Evolutionary conservation across 2,113 vertebrate genomes (phyloP).

Genomic region (Anguilla japonica): DNA sequence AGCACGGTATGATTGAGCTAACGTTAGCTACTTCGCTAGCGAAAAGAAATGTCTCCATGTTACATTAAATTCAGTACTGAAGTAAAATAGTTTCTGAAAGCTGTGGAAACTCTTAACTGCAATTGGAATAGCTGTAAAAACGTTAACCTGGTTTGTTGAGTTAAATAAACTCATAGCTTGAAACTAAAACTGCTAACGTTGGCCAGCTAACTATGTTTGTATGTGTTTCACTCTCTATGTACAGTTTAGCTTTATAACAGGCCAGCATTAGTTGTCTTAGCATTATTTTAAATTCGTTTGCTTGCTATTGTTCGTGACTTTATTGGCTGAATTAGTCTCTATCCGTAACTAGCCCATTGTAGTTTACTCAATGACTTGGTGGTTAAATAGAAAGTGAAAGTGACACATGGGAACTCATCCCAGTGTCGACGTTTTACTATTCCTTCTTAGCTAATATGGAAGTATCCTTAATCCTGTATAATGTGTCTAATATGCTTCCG

Average conservation of each 20-base stretch:
- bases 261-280: neutral
- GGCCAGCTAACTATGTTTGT: neutral
- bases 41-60: neutral
- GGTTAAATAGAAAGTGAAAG: slow-evolving; percentile 47
- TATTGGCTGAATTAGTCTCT: neutral
- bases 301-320: neutral
- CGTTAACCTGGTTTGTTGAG: neutral
- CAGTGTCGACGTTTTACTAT: neutral
- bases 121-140: neutral
- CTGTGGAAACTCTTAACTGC: neutral
- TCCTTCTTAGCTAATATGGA: neutral
- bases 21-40: slow-evolving; percentile 30
- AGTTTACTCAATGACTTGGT: neutral
- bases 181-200: neutral
- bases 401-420: neutral
- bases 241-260: neutral
- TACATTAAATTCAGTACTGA: neutral
- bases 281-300: neutral
- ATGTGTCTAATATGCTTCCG: neutral
- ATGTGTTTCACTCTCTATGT: neutral
- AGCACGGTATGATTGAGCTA: slow-evolving; percentile 79
- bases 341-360: neutral
- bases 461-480: neutral
- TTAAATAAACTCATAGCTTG: neutral
- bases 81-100: neutral